Conservation (phyloP, 2,113 vertebrate species). For the Nothobranchius furzeri region DNA sequence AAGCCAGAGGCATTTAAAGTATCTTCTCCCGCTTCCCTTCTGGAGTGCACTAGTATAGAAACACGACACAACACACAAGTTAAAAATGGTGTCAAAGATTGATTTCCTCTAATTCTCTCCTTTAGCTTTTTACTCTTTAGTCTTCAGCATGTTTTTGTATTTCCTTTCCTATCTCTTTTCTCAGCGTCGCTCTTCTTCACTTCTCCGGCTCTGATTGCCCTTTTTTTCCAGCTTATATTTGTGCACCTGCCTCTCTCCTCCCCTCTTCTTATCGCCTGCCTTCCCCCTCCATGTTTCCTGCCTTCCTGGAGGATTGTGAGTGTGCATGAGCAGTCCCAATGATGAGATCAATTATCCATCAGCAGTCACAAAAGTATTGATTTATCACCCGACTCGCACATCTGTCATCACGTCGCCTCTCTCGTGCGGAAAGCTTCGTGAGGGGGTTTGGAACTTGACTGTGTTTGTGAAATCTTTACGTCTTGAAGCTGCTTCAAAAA, state of each 20-base stretch:
- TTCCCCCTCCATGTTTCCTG: constrained; percentile 19
- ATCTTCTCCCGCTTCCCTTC: constrained; percentile 14
- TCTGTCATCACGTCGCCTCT: constrained; percentile 32
- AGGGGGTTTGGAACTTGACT: constrained; percentile 35
- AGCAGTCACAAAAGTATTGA: constrained; percentile 69
- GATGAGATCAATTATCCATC: constrained; percentile 75
- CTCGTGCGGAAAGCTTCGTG: constrained; percentile 40
- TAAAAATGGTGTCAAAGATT: constrained; percentile 6
- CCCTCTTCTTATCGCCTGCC: constrained; percentile 34
- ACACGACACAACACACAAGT: constrained; percentile 5
- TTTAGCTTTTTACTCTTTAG: constrained; percentile 7
- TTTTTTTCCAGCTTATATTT: constrained; percentile 13
- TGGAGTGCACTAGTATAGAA: constrained; percentile 12
- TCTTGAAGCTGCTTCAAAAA: not conserved
- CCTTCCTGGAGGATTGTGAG: constrained; percentile 55
- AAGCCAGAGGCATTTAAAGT: constrained; percentile 10
- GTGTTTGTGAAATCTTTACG: constrained; percentile 48
- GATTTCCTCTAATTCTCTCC: not conserved
- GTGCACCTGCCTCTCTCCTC: constrained; percentile 35
- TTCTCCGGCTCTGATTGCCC: not conserved
- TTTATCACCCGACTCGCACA: constrained; percentile 34
- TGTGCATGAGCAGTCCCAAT: constrained; percentile 64
- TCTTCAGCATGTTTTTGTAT: not conserved
- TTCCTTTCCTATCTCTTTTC: not conserved
- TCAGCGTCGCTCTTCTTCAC: not conserved